Evolutionary conservation across 2,797 vertebrate species (phyloP), one percentile per base, ranked within the genome.

Genomic region (Channallabes apus): DNA sequence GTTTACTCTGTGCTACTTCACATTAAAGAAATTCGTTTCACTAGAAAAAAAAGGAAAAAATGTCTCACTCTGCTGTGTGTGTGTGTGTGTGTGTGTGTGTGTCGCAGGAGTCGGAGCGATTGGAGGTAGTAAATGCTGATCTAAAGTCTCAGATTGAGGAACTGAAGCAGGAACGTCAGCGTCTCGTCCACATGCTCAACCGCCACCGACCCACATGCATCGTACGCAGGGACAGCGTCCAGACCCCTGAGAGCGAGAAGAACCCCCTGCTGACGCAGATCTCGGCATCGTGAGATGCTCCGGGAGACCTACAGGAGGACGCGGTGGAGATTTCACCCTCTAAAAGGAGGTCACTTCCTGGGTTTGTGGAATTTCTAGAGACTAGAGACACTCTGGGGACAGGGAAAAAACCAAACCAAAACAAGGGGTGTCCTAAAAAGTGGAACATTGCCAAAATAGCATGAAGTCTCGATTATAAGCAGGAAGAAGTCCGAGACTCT

Each of bases 61-160:
- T 51, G 18, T 32, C 69, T 80, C 32, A 32, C 20, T 56, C 1
- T 46, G 41, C 8, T 8, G 41, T 41, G 41, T 41, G n/a, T n/a
- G n/a, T n/a, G n/a, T n/a, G 38, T 38, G 14, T 15, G 22, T 82
- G 54, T 8, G 41, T 41, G 41, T 41, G 4, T 18, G 1, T 61
- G 20, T 71, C 18, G 81, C 58, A 99, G 98, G 98, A 99, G 90
- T 99, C 98, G 0, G 98, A 99, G 91, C 95, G 97, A 38, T 94
- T 99, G 91, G 98, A 99, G 88, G 95, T 96, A 92, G 95, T 99
- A 94, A 99, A 99, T 2, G 95, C 96, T 0, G 97, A 97, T 32
- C 94, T 99, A 89, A 99, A 99, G 93, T 96, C 97, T 59, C 97
- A 99, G 92, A 99, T 99, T 1, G 97, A 98, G 92, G 97, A 97